Evolutionary conservation across 2,113 vertebrate species (phyloP).

Genomic region (Gymnarchus niloticus): DNA sequence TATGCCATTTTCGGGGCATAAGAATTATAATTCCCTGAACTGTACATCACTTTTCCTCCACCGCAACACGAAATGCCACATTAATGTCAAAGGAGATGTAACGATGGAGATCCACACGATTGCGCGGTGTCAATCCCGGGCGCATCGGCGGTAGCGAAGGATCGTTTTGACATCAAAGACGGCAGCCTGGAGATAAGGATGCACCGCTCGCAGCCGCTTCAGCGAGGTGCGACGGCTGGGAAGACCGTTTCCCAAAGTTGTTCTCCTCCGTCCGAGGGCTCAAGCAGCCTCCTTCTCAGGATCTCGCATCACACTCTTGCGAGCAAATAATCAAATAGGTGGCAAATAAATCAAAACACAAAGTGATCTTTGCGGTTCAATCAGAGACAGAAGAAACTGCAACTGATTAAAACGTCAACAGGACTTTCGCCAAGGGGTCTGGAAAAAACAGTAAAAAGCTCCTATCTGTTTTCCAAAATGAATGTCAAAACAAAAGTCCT

Average conservation of each 20-base stretch:
- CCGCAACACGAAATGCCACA: constrained; percentile 69
- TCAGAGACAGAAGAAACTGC: not conserved
- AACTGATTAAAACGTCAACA: constrained; percentile 6
- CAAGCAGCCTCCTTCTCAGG: not conserved
- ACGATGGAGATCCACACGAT: constrained; percentile 65
- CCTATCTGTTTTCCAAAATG: not conserved
- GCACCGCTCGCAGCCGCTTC: not conserved
- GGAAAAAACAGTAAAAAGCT: not conserved
- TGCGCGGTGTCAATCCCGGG: constrained; percentile 52
- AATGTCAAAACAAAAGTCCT: constrained; percentile 15
- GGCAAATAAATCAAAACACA: constrained; percentile 9
- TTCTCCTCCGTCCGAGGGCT: not conserved
- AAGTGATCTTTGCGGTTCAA: not conserved
- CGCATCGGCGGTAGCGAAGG: constrained; percentile 52
- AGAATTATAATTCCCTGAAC: constrained; percentile 57
- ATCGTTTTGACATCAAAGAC: constrained; percentile 62
- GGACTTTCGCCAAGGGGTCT: not conserved
- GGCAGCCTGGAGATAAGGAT: constrained; percentile 34
- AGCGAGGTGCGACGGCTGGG: constrained; percentile 6
- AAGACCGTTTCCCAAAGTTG: constrained; percentile 4
- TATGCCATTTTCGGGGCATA: constrained; percentile 51
- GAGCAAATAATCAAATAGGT: not conserved
- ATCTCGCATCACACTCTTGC: not conserved
- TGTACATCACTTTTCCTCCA: constrained; percentile 51
- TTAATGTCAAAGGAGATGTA: constrained; percentile 71